Conservation (phyloP, 2,888 invertebrate species). For the Drosophila borealis region DNA sequence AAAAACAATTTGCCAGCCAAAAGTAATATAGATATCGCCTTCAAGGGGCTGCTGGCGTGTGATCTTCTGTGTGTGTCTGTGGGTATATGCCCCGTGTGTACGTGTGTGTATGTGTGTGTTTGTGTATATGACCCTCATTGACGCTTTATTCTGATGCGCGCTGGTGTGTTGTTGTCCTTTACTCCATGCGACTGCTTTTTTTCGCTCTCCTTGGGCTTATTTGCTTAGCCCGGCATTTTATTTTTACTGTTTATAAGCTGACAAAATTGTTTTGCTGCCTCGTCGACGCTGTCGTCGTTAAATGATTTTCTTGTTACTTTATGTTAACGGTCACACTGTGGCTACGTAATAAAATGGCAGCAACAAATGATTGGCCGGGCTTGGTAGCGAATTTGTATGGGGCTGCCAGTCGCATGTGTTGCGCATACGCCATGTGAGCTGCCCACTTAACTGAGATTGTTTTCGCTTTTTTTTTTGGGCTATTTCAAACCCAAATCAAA, state of each 20-base stretch:
- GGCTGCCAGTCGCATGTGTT: slow-evolving; percentile 3
- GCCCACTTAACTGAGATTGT: slow-evolving; percentile 25
- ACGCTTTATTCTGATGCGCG: slow-evolving; percentile 64
- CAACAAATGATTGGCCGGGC: slow-evolving; percentile 62
- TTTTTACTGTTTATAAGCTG: slow-evolving; percentile 78
- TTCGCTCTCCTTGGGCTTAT: slow-evolving; percentile 33
- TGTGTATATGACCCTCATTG: slow-evolving; percentile 48
- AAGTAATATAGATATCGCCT: slow-evolving; percentile 60
- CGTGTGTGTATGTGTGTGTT: slow-evolving; percentile 9
- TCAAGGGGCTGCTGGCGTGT: slow-evolving; percentile 30
- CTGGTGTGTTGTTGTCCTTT: slow-evolving; percentile 11
- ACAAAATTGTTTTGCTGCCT: slow-evolving; percentile 66
- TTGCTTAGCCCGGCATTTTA: slow-evolving; percentile 71
- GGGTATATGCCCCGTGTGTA: not conserved
- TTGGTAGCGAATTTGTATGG: slow-evolving; percentile 7
- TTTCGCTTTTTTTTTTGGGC: slow-evolving; percentile 1
- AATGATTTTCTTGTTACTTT: slow-evolving; percentile 44
- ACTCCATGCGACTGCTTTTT: not conserved
- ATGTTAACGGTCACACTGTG: slow-evolving; percentile 52
- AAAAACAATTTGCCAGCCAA: slow-evolving; percentile 62
- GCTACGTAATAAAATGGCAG: slow-evolving; percentile 60
- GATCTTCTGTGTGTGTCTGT: slow-evolving; percentile 3
- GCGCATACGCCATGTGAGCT: slow-evolving; percentile 24
- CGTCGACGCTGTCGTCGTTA: slow-evolving; percentile 34
- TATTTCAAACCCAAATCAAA: slow-evolving; percentile 34